Percentiles rank a stretch among this genome's conserved stretches.
Evolutionary conservation across 2,797 vertebrate species (phyloP).

Genomic region (Sebastes cheni): DNA sequence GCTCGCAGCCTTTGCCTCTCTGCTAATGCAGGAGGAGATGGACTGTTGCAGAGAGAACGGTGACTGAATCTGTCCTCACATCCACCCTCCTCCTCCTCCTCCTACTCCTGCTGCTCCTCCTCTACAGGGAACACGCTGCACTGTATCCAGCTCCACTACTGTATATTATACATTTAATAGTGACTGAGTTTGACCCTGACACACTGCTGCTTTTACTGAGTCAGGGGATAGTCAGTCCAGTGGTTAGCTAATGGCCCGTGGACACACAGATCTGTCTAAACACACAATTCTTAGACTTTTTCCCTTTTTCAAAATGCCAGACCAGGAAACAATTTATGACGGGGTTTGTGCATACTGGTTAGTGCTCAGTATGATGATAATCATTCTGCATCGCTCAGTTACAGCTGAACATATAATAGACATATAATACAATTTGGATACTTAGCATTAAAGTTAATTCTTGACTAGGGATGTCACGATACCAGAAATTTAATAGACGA

Average conservation of each 20-base stretch:
- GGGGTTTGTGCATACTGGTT: neutral
- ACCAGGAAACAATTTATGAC: neutral
- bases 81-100: constrained; percentile 19
- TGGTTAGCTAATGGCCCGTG: constrained; percentile 55
- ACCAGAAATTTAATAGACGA: fast-evolving
- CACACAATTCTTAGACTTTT: constrained; percentile 14
- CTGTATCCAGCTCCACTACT: constrained; percentile 24
- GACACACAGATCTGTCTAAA: constrained; percentile 37
- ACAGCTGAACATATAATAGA: neutral
- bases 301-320: neutral
- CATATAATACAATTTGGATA: neutral
- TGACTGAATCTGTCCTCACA: constrained; percentile 39
- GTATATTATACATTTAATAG: constrained; percentile 49
- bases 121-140: constrained; percentile 30
- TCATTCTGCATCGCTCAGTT: neutral
- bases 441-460: neutral
- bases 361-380: neutral
- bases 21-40: constrained; percentile 36
- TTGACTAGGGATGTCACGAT: neutral
- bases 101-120: too few relatives aligned
- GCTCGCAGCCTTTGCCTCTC: constrained; percentile 48
- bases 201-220: constrained; percentile 62
- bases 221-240: constrained; percentile 56
- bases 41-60: constrained; percentile 36
- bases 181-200: constrained; percentile 60